phyloP scores from a whole-genome alignment of 2,113 vertebrate genomes.

The Monarcha castaneiventris region DNA sequence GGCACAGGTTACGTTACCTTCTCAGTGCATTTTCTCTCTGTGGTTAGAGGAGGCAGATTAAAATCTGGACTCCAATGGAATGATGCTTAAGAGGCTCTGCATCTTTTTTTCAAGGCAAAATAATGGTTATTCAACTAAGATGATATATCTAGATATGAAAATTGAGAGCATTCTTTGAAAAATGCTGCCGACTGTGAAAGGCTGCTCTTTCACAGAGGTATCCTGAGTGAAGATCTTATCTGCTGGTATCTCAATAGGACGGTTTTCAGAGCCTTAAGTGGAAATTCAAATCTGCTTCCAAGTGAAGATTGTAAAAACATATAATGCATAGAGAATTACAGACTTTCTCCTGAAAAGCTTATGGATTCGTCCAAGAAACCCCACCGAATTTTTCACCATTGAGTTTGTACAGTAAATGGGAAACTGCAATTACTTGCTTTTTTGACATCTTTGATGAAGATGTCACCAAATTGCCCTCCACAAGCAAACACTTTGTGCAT shows the following conservation, averaged over 20 bases:
- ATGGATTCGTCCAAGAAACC: neutral
- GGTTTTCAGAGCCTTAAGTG: constrained; percentile 64
- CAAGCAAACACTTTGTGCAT: neutral
- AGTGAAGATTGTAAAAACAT: constrained; percentile 63
- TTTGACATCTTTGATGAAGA: neutral
- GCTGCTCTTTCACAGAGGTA: constrained; percentile 59
- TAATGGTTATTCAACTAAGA: constrained; percentile 68
- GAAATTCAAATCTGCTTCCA: constrained; percentile 65
- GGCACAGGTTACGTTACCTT: neutral
- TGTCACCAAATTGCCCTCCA: neutral
- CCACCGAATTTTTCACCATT: neutral
- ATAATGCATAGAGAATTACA: constrained; percentile 35
- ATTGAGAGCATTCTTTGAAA: constrained; percentile 65
- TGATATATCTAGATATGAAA: constrained; percentile 68
- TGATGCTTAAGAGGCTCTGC: constrained; percentile 44
- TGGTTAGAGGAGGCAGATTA: constrained; percentile 52
- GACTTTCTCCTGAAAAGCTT: neutral
- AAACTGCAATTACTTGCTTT: rapidly evolving
- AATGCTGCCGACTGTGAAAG: constrained; percentile 59
- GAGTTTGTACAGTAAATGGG: neutral
- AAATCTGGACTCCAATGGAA: constrained; percentile 58
- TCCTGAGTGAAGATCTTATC: constrained; percentile 66
- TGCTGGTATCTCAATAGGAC: constrained; percentile 52
- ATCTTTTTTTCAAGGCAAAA: constrained; percentile 60
- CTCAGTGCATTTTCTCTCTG: constrained; percentile 18